Evolutionary conservation across 1,140 invertebrate species (phyloP).

Genomic region (Drosophila nigromelanica): DNA sequence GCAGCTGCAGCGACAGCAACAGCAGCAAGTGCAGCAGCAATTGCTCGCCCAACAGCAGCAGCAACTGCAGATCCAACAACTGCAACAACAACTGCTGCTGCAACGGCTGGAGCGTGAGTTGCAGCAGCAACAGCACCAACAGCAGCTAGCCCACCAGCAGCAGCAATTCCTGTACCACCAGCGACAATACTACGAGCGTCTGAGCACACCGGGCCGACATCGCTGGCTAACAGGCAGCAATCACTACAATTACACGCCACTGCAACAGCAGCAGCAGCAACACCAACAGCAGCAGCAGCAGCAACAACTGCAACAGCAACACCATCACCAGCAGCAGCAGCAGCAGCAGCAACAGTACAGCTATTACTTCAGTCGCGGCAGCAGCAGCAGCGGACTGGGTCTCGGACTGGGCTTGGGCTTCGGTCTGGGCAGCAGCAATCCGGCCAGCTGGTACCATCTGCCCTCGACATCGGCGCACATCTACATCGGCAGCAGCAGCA

Average conservation of each 20-base stretch:
- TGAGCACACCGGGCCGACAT: constrained; percentile 41
- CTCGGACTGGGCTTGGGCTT: constrained; percentile 66
- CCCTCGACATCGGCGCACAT: constrained; percentile 75
- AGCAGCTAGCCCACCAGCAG: constrained; percentile 46
- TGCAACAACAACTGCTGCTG: constrained; percentile 77
- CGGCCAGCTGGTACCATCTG: constrained; percentile 73
- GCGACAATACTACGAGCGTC: constrained; percentile 56
- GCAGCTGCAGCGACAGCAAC: constrained; percentile 53
- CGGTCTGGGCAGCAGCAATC: constrained; percentile 72
- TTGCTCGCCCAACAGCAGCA: constrained; percentile 75
- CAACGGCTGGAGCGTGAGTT: constrained; percentile 77
- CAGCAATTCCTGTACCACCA: constrained; percentile 58
- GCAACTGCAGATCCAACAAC: constrained; percentile 72
- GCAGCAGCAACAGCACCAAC: constrained; percentile 58
- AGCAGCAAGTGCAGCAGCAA: constrained; percentile 74
- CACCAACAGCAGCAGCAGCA: constrained; percentile 42
- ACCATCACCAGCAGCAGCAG: constrained; percentile 38
- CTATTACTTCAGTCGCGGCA: constrained; percentile 48
- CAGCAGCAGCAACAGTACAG: constrained; percentile 53
- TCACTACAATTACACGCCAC: constrained; percentile 44
- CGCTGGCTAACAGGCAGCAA: constrained; percentile 56
- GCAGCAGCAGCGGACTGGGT: constrained; percentile 60
- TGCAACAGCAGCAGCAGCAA: constrained; percentile 35
- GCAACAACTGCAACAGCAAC: constrained; percentile 42
- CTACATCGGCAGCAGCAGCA: constrained; percentile 71